Percentiles rank a stretch among this genome's conserved stretches.
phyloP scores from a whole-genome alignment of 2,113 vertebrate species.

The Macrotis lagotis region DNA sequence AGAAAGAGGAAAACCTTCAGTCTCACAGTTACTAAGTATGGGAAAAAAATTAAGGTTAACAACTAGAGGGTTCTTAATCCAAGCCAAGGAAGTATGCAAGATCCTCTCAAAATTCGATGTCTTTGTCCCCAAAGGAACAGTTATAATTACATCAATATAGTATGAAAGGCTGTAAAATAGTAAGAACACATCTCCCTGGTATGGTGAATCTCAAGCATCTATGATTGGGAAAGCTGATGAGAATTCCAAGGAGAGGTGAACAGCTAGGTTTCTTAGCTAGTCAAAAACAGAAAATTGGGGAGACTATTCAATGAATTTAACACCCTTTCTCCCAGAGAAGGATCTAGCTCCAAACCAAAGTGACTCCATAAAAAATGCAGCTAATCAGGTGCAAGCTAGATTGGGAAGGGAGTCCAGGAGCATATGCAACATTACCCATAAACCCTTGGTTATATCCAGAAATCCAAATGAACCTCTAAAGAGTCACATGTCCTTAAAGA shows the following conservation, averaged over 20 bases:
- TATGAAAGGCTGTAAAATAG: neutral
- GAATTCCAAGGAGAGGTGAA: neutral
- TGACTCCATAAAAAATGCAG: constrained; percentile 29
- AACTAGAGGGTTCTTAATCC: neutral
- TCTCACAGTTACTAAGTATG: neutral
- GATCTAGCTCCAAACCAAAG: constrained; percentile 19
- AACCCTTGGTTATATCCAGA: constrained; percentile 26
- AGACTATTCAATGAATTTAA: neutral
- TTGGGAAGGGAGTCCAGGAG: constrained; percentile 1
- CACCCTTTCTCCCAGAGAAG: neutral
- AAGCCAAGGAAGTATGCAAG: neutral
- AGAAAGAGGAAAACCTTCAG: neutral
- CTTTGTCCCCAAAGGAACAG: constrained; percentile 13
- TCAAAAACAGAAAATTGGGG: neutral
- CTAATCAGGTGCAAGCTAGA: neutral
- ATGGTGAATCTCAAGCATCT: neutral
- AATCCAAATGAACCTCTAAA: constrained; percentile 30
- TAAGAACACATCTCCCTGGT: neutral
- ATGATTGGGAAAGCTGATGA: constrained; percentile 21
- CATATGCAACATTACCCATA: constrained; percentile 5
- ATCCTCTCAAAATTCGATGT: neutral
- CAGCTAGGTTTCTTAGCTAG: neutral
- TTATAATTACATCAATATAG: constrained; percentile 5
- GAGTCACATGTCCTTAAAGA: constrained; percentile 6
- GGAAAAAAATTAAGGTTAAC: neutral